Conservation (phyloP, 30 jellyfish, hydroid and myxozoan species). For the Hydractinia symbiolongicarpus region DNA sequence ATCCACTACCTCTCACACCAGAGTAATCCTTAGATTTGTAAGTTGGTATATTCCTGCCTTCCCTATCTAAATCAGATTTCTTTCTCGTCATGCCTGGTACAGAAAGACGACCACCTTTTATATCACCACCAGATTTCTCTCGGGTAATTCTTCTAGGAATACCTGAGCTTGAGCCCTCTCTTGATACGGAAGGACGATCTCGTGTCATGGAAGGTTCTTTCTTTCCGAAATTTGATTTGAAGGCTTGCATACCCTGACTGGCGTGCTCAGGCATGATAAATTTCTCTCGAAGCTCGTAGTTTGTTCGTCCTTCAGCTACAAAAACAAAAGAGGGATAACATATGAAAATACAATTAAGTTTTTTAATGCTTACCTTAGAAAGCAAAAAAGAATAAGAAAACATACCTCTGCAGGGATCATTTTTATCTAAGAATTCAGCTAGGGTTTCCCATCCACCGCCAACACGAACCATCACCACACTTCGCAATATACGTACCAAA, state of each 20-base stretch:
- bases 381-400: neutral
- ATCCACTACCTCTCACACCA: slow-evolving; percentile 72
- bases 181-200: slow-evolving; percentile 63
- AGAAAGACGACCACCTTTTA: neutral
- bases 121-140: slow-evolving; percentile 19
- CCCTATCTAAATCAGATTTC: slow-evolving; percentile 82
- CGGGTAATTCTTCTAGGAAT: slow-evolving; percentile 46
- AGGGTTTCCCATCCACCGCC: slow-evolving; percentile 99
- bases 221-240: slow-evolving; percentile 32
- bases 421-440: slow-evolving; percentile 61
- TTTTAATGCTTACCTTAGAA: neutral
- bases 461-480: slow-evolving; percentile 95
- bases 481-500: slow-evolving; percentile 67
- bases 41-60: slow-evolving; percentile 46
- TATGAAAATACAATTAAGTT: no score
- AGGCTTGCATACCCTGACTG: slow-evolving; percentile 65
- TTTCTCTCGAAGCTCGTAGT: slow-evolving; percentile 76
- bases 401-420: slow-evolving; percentile 96
- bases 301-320: slow-evolving; percentile 89
- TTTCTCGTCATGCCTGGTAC: slow-evolving; percentile 38
- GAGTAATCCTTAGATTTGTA: slow-evolving; percentile 43
- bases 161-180: slow-evolving; percentile 52
- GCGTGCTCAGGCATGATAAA: slow-evolving; percentile 72
- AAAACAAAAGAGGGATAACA: neutral
- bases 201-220: slow-evolving; percentile 45